phyloP scores from a whole-genome alignment of 2,888 invertebrate genomes.

The Trissonchulus latispiculum region DNA sequence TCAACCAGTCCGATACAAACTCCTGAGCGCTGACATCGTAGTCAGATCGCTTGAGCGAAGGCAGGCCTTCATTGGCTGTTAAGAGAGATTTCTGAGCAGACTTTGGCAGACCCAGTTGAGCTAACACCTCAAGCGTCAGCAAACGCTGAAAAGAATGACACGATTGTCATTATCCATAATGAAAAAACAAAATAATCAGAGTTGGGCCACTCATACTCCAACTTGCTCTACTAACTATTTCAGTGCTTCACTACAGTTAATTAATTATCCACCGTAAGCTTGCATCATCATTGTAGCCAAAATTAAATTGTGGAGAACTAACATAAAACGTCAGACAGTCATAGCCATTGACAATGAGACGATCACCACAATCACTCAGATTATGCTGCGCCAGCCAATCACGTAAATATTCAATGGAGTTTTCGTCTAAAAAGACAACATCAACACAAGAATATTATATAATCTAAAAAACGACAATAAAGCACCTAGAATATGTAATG shows the following conservation, averaged over 20 bases:
- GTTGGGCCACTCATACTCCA: too few relatives aligned
- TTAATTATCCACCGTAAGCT: too few relatives aligned
- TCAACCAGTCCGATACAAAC: constrained; percentile 38
- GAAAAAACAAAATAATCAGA: too few relatives aligned
- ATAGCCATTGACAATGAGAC: constrained; percentile 72
- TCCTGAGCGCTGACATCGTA: neutral
- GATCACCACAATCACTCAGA: constrained; percentile 69
- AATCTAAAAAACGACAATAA: too few relatives aligned
- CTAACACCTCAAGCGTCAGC: neutral
- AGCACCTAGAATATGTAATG: too few relatives aligned
- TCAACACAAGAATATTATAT: too few relatives aligned
- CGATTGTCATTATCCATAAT: too few relatives aligned
- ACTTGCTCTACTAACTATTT: too few relatives aligned
- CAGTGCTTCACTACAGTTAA: too few relatives aligned
- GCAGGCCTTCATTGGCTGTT: neutral
- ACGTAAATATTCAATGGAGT: neutral
- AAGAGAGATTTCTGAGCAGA: neutral
- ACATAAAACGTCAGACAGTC: constrained; percentile 86
- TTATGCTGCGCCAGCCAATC: constrained; percentile 66
- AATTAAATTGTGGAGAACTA: too few relatives aligned
- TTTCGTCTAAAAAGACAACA: neutral
- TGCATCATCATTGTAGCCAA: too few relatives aligned
- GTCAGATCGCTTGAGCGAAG: neutral
- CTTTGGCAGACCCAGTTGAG: neutral
- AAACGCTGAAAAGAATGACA: neutral